phyloP scores from a whole-genome alignment of 2,888 invertebrate species.

The Sylvicola cinctus region DNA sequence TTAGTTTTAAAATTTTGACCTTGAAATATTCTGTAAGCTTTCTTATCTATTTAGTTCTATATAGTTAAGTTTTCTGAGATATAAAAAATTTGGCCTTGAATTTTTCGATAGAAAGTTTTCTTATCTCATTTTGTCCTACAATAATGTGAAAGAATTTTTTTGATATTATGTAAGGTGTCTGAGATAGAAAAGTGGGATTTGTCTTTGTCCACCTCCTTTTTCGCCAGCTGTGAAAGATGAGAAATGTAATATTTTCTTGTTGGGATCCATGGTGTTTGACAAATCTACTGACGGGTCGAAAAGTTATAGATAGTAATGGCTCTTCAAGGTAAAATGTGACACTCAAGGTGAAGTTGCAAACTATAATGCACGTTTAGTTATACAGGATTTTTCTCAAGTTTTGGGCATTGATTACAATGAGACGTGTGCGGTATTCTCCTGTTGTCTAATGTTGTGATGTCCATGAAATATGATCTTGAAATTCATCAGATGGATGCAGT shows the following conservation, averaged over 20 bases:
- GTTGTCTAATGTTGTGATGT: slow-evolving; percentile 8
- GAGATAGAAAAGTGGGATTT: too few relatives aligned
- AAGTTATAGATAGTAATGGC: slow-evolving; percentile 5
- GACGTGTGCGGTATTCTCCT: slow-evolving; percentile 8
- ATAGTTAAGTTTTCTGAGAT: too few relatives aligned
- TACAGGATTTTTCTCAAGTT: slow-evolving; percentile 8
- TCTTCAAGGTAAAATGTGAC: slow-evolving; percentile 3
- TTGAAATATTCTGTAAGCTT: too few relatives aligned
- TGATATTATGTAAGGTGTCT: too few relatives aligned
- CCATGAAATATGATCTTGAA: slow-evolving; percentile 8
- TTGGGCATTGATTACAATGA: slow-evolving; percentile 7
- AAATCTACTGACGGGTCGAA: slow-evolving; percentile 8
- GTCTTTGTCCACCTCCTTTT: too few relatives aligned
- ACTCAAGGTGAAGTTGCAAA: slow-evolving; percentile 3
- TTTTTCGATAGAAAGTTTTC: too few relatives aligned
- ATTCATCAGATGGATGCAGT: slow-evolving; percentile 5
- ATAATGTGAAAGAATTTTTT: too few relatives aligned
- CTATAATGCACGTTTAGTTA: slow-evolving; percentile 9
- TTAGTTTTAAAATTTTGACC: too few relatives aligned
- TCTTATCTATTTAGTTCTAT: too few relatives aligned
- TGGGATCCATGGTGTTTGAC: slow-evolving; percentile 9
- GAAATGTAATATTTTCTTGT: slow-evolving; percentile 9
- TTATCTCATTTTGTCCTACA: too few relatives aligned
- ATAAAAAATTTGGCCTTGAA: too few relatives aligned
- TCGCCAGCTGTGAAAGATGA: slow-evolving; percentile 11